phyloP scores from a whole-genome alignment of 2,113 vertebrate genomes.

The Microtus montanus region DNA sequence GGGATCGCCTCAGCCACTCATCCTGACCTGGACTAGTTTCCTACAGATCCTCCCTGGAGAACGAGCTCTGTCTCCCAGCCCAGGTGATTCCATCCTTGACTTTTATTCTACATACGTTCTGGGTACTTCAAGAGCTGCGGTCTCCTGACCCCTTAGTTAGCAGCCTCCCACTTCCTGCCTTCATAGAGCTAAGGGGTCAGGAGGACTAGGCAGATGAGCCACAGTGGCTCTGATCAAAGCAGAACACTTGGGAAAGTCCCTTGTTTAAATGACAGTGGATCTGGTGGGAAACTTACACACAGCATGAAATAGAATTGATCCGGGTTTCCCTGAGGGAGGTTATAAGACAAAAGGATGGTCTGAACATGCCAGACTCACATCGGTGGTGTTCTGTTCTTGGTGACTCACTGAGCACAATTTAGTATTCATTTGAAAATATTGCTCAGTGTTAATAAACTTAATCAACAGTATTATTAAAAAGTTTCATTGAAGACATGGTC shows the following conservation, averaged over 20 bases:
- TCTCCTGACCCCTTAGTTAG: neutral
- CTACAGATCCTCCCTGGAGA: neutral
- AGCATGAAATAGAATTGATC: neutral
- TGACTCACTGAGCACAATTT: neutral
- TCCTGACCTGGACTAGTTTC: neutral
- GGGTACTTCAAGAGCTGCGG: neutral
- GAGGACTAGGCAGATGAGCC: neutral
- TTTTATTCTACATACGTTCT: neutral
- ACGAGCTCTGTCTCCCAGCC: neutral
- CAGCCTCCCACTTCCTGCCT: neutral
- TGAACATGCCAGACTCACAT: neutral
- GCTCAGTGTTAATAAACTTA: neutral
- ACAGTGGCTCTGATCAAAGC: neutral
- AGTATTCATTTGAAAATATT: neutral
- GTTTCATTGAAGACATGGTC: neutral
- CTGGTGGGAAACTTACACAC: accelerated
- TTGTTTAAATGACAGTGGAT: neutral
- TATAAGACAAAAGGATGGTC: neutral
- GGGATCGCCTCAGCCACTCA: no score
- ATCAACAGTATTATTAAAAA: neutral
- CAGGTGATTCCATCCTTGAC: neutral
- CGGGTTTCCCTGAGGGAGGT: neutral
- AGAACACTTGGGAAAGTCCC: neutral
- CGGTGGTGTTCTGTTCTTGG: neutral
- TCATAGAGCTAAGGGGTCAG: neutral